Evolutionary conservation across 2,888 invertebrate species (phyloP).

Genomic region (Gnatocerus cornutus): DNA sequence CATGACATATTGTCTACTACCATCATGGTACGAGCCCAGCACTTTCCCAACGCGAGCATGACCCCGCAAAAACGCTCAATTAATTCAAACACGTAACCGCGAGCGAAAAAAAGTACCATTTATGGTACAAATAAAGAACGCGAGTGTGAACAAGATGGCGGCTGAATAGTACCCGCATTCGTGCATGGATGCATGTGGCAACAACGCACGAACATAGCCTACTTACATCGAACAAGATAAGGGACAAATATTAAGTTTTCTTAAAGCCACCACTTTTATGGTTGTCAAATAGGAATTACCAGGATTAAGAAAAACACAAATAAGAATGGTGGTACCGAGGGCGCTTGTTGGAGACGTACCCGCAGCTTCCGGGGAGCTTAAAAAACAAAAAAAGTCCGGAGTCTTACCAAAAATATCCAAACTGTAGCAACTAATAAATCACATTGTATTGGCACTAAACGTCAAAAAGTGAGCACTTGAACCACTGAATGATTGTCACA

Average conservation of each 20-base stretch:
- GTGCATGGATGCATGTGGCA: constrained; percentile 50
- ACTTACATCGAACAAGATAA: constrained; percentile 49
- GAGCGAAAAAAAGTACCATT: constrained; percentile 15
- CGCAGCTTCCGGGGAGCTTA: no score
- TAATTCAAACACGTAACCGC: constrained; percentile 30
- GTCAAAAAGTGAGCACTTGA: constrained; percentile 43
- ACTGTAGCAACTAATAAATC: constrained; percentile 38
- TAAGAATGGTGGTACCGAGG: constrained; percentile 7
- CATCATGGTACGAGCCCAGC: constrained; percentile 49
- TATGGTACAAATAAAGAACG: constrained; percentile 29
- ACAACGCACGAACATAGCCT: constrained; percentile 51
- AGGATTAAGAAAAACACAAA: constrained; percentile 12
- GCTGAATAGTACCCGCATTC: constrained; percentile 43
- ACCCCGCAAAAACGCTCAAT: constrained; percentile 51
- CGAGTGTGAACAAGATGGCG: constrained; percentile 48
- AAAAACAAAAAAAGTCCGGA: not conserved
- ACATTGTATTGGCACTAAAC: constrained; percentile 47
- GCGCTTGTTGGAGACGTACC: no score
- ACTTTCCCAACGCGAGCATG: constrained; percentile 45
- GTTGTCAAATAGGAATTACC: constrained; percentile 14
- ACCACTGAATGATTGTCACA: constrained; percentile 49
- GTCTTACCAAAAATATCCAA: constrained; percentile 29
- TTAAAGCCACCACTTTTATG: constrained; percentile 38
- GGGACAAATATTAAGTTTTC: constrained; percentile 40
- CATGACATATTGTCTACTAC: constrained; percentile 63